Conservation (phyloP, 2,797 vertebrate genomes). For the Sebastes nivosus region DNA sequence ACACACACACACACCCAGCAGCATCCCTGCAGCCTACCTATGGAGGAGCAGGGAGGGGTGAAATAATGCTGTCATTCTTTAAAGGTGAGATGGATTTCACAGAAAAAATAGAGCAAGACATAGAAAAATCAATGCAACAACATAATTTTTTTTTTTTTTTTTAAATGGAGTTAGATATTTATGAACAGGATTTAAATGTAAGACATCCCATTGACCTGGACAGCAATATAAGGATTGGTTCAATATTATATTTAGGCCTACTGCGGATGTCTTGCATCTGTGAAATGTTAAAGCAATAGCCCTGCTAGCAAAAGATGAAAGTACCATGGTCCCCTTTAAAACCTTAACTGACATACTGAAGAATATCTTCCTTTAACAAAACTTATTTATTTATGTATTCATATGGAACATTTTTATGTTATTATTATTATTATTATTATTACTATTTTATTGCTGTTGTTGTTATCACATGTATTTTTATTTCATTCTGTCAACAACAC, state of each 20-base stretch:
- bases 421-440: background rate
- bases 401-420: background rate
- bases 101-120: background rate
- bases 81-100: background rate
- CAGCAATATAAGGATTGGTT: background rate
- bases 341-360: background rate
- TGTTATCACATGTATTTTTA: background rate
- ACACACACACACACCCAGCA: slow-evolving; percentile 8
- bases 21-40: slow-evolving; percentile 31
- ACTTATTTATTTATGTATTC: background rate
- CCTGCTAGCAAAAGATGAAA: background rate
- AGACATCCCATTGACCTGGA: background rate
- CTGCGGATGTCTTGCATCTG: background rate
- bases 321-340: background rate
- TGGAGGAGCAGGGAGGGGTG: slow-evolving; percentile 21
- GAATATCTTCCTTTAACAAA: background rate
- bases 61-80: background rate
- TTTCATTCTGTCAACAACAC: background rate
- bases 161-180: no score
- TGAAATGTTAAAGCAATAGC: background rate
- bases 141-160: background rate
- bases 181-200: background rate
- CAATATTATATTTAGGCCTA: background rate
- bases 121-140: background rate
- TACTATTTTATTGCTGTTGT: background rate